Percentiles rank a stretch among this genome's conserved stretches.
Evolutionary conservation across 2,113 vertebrate genomes (phyloP).

Genomic region (Brevimyrus niger): DNA sequence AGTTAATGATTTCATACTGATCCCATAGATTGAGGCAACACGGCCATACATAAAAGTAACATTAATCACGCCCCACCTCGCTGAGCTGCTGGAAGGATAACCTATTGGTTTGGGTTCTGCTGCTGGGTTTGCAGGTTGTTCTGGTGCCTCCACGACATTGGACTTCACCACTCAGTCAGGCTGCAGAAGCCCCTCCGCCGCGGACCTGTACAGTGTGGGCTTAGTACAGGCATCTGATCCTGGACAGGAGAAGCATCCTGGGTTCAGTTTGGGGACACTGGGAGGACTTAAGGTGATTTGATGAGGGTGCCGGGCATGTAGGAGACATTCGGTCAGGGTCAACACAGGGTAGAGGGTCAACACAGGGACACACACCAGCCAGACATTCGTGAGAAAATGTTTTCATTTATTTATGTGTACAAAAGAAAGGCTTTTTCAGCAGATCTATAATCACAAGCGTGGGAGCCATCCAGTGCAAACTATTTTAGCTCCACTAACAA

Average conservation of each 20-base stretch:
- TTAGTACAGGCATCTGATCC: background rate
- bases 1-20: background rate
- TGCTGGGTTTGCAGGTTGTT: constrained; percentile 70
- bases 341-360: background rate
- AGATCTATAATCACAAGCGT: background rate
- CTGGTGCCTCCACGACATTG: constrained; percentile 80
- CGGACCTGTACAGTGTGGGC: background rate
- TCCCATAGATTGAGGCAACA: background rate
- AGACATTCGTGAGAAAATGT: background rate
- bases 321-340: background rate
- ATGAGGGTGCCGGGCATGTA: background rate
- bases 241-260: background rate
- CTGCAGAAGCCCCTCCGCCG: background rate
- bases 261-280: background rate
- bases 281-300: background rate
- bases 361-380: background rate
- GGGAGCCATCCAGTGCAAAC: background rate
- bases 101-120: constrained; percentile 66
- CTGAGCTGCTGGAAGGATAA: constrained; percentile 81
- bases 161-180: constrained; percentile 88
- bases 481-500: background rate
- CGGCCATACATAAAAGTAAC: background rate
- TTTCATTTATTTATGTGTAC: background rate
- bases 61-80: constrained; percentile 60
- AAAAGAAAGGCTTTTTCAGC: background rate